Evolutionary conservation across 2,797 vertebrate genomes (phyloP).

Genomic region (Syngnathus acus): DNA sequence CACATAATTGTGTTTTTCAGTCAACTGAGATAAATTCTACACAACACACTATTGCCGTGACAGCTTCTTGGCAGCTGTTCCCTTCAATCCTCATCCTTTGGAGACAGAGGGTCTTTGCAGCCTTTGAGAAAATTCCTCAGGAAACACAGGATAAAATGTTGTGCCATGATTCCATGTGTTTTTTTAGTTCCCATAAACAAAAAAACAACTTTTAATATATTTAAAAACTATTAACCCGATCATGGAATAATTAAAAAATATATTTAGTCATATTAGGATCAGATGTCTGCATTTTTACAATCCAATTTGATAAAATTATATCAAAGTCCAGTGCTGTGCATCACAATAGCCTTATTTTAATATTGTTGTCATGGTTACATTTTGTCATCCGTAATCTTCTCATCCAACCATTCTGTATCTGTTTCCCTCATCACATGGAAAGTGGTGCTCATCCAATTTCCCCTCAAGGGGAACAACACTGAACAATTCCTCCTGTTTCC

Average conservation of each 20-base stretch:
- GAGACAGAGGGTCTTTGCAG: too few relatives aligned
- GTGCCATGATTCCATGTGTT: not conserved
- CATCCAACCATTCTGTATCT: constrained; percentile 38
- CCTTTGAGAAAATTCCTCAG: too few relatives aligned
- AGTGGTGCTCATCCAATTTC: constrained; percentile 25
- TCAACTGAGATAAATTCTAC: not conserved
- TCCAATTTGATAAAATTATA: not conserved
- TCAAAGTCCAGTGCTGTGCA: constrained; percentile 5
- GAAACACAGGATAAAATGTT: not conserved
- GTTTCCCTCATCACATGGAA: constrained; percentile 51
- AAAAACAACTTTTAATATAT: not conserved
- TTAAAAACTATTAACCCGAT: not conserved
- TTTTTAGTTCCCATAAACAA: not conserved
- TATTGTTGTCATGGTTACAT: constrained; percentile 18
- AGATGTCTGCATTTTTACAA: not conserved
- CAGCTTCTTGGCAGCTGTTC: not conserved
- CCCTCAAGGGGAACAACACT: constrained; percentile 17
- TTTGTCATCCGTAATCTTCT: constrained; percentile 30
- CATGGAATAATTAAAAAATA: not conserved
- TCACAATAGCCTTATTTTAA: constrained; percentile 13
- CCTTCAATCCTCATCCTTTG: not conserved
- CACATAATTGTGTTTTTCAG: not conserved
- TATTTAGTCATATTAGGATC: not conserved
- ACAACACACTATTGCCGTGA: not conserved
- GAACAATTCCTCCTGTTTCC: constrained; percentile 23